Base-by-base conservation (phyloP, 2,113 vertebrate species). In the Corvus hawaiiensis region DNA sequence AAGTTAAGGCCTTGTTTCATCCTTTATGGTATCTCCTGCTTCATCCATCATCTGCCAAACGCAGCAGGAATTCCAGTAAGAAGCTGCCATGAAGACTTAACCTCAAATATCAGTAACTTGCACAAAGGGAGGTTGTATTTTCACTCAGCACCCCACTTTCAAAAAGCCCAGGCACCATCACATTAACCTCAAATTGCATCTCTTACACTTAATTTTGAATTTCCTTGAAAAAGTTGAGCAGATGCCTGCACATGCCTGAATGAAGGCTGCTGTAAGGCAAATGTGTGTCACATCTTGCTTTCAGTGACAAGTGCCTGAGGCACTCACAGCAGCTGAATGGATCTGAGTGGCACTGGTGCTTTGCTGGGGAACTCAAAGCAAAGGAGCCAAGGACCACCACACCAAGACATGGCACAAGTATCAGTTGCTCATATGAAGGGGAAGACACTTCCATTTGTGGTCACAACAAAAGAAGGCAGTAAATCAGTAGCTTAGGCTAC, bases 351-450 rank as follows among this genome's bases (percentile, higher is more conserved):
- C 63, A 32, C 10, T 9, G n/a, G 15, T 68, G 59, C 51, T 75
- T 90, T 46, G 12, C 46, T 77, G 35, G 24, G 43, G 32, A 75
- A 24, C 3, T 37, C 58, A 55, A 67, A 66, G n/a, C 27, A 66
- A 43, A 56, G 76, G 49, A 54, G 39, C 35, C 69, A n/a, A 21
- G 24, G 62, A 16, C 27, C 13, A 20, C 7, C 68, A 30, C 39
- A 28, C 33, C 6, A 24, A 51, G n/a, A 14, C 8, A n/a, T 26
- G n/a, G 46, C 67, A 62, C 59, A 52, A 84, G 13, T 30, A 19
- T 4, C 5, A 2, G 13, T 11, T 64, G 8, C 33, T 74, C 9
- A 1, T 16, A 3, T 12, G 15, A 20, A 3, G 32, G 33, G 23
- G 62, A n/a, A 84, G 30, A 46, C 28, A 30, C 3, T 51, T 43